A percentile compares a stretch with the other conserved stretches of the same genome.
phyloP scores from a whole-genome alignment of 2,888 invertebrate genomes.

The Subacronicta megacephala region DNA sequence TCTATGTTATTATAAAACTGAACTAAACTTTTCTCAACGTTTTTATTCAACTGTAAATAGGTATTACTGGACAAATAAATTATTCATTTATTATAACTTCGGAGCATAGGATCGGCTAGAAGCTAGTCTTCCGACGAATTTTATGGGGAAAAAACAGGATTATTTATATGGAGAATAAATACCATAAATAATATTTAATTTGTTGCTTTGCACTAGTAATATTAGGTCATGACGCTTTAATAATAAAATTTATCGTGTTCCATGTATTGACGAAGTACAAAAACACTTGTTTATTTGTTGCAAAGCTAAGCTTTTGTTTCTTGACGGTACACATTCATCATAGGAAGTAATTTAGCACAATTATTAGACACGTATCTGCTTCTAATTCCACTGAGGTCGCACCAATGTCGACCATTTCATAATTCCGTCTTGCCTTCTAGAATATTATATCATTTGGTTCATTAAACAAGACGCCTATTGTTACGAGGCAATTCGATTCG shows the following conservation, averaged over 20 bases:
- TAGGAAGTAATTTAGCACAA: constrained; percentile 84
- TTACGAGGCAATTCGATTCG: constrained; percentile 67
- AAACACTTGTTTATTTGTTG: constrained; percentile 11
- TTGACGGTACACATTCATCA: constrained; percentile 62
- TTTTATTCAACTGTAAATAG: constrained; percentile 4
- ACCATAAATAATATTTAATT: constrained; percentile 32
- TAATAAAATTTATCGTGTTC: constrained; percentile 15
- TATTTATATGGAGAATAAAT: constrained; percentile 3
- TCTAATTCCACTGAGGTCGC: constrained; percentile 78
- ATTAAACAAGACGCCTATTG: constrained; percentile 68
- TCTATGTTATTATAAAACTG: too few relatives aligned
- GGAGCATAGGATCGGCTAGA: neutral
- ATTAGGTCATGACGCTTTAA: constrained; percentile 38
- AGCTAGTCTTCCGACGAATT: constrained; percentile 3
- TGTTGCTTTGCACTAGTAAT: constrained; percentile 28
- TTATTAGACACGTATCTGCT: constrained; percentile 82
- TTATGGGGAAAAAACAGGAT: constrained; percentile 33
- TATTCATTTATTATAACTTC: constrained; percentile 5
- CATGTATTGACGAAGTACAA: constrained; percentile 15
- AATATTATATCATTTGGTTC: constrained; percentile 64
- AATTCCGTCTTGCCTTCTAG: constrained; percentile 66
- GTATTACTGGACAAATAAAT: neutral
- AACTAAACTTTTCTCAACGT: too few relatives aligned
- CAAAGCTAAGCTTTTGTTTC: constrained; percentile 21
- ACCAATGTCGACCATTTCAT: constrained; percentile 75